Percentiles rank a stretch among this genome's conserved stretches.
These are phyloP conservation scores for Eleginops maclovinus DNA, from an alignment of 2,113 vertebrate genomes.

Conservation along the genomic window DNA sequence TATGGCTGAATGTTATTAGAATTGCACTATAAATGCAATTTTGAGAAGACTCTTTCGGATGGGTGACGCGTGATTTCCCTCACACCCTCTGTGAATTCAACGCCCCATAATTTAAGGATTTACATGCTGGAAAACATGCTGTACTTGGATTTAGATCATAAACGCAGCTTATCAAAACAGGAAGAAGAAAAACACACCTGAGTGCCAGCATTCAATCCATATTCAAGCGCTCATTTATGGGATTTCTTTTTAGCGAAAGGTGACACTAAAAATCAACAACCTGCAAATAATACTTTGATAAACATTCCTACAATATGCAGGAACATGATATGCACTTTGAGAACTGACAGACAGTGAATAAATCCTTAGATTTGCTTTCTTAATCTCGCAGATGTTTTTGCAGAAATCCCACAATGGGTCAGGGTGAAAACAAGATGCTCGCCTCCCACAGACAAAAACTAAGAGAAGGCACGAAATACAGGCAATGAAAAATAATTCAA, in stretches of 20 bases:
- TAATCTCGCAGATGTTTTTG: constrained; percentile 46
- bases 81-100: neutral
- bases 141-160: constrained; percentile 2
- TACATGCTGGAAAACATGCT: neutral
- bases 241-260: constrained; percentile 1
- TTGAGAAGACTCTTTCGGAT: neutral
- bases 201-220: neutral
- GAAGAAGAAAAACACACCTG: neutral
- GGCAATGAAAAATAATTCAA: constrained; percentile 15
- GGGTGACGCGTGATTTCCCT: neutral
- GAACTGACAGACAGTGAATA: constrained; percentile 38
- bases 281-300: constrained; percentile 33
- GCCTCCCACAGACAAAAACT: constrained; percentile 36
- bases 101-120: neutral
- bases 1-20: neutral
- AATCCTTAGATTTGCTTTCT: constrained; percentile 44
- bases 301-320: constrained; percentile 21
- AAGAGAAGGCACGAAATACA: constrained; percentile 11
- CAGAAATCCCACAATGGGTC: constrained; percentile 41
- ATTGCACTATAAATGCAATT: neutral
- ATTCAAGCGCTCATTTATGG: constrained; percentile 22
- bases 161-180: constrained; percentile 3
- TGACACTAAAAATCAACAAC: constrained; percentile 30
- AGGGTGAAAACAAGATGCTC: constrained; percentile 49
- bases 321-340: constrained; percentile 16